Percentiles rank a stretch among this genome's conserved stretches.
phyloP scores from a whole-genome alignment of 2,113 vertebrate species.

The Cyphomyrus discorhynchus region DNA sequence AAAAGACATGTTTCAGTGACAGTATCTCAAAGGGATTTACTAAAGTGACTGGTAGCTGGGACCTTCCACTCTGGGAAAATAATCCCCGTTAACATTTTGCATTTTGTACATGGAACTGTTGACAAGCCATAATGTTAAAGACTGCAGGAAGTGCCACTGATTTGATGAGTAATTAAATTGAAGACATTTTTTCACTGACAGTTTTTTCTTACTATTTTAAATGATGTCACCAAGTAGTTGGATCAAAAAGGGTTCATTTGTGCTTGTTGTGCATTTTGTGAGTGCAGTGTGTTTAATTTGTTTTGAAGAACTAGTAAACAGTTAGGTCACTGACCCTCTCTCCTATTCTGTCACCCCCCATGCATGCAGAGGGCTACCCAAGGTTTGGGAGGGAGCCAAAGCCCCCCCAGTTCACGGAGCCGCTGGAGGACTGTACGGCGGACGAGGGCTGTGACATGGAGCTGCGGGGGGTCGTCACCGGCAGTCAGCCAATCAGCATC shows the following conservation, averaged over 20 bases:
- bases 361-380: slow-evolving; percentile 30
- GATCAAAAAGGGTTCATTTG: neutral
- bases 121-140: neutral
- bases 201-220: neutral
- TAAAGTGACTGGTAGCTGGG: neutral
- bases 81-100: neutral
- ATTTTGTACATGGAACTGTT: neutral
- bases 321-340: neutral
- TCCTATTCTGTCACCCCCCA: neutral
- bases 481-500: slow-evolving; percentile 37
- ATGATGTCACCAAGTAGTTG: neutral
- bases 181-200: neutral
- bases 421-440: slow-evolving; percentile 23
- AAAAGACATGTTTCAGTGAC: neutral
- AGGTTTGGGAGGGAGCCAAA: neutral
- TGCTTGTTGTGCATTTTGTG: neutral
- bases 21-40: neutral
- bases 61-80: neutral
- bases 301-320: neutral
- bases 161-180: neutral
- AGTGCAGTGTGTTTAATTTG: neutral
- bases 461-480: slow-evolving; percentile 44
- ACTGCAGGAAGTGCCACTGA: neutral
- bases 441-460: slow-evolving; percentile 38
- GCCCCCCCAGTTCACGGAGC: slow-evolving; percentile 31